Base-by-base conservation (phyloP, 30 jellyfish, hydroid and myxozoan species). In the Turritopsis rubra region DNA sequence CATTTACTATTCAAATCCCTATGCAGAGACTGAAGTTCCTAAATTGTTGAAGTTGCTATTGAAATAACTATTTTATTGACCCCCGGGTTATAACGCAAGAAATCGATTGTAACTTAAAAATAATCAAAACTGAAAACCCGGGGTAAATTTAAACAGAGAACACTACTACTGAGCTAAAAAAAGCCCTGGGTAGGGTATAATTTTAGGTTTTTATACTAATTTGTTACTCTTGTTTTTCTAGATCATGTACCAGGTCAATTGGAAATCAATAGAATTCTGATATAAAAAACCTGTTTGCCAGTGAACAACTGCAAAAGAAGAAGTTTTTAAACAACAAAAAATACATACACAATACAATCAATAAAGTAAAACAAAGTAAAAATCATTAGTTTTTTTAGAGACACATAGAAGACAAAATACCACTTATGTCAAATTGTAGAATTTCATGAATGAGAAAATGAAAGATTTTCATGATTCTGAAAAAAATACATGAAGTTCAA, bases 41-140 rank as follows among this genome's bases (percentile, higher is more conserved):
- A 41, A 41, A 41, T 13, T 41, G 13, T 3, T 41, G 9, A 41
- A 41, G 60, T 41, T 41, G 13, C 13, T 13, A 41, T 41, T 13
- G 60, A 41, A 41, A 41, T 41, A 3, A 41, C 60, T 41, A 41
- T 13, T 41, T 5, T 30, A 71, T 75, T 66, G 84, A 24, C 60
- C 84, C 23, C 60, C 73, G 60, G 53, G 29, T 24, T 18, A 18
- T 71, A 41, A 1, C 84, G 25, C n/a, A n/a, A n/a, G n/a, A n/a
- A n/a, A n/a, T n/a, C n/a, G n/a, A n/a, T n/a, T n/a, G n/a, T n/a
- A n/a, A n/a, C n/a, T n/a, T n/a, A 27, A 29, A 71, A 71, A 71
- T 28, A 21, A 71, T 75, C 23, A 75, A 66, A 27, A 71, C 84
- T 20, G 75, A 66, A 18, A 66, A 75, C 31, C 60, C 60, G 13